Evolutionary conservation across 2,113 vertebrate species (phyloP), one percentile per base, ranked within the genome.

Genomic region (Alectura lathami): DNA sequence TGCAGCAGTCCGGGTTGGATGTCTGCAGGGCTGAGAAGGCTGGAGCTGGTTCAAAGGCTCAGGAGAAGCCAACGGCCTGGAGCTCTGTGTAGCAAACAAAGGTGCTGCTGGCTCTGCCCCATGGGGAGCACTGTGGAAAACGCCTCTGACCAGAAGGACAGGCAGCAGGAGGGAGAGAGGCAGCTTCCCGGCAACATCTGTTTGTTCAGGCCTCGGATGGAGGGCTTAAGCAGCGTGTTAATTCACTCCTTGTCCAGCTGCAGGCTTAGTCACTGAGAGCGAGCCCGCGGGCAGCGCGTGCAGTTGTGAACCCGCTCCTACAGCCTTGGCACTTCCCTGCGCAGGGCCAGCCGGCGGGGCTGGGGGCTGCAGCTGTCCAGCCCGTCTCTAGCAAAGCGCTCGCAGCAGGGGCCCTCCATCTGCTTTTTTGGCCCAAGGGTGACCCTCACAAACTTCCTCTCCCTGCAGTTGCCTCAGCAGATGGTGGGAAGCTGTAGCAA

Each of bases 341-440:
- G 4, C 72, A 38, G 57, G 18, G 68, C n/a, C n/a, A 85, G 54
- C 59, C 4, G 1, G 69, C 30, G 7, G 74, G 12, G 34, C 78
- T 79, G 73, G 62, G 56, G 57, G 26, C 30, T 72, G 88, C 89
- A 95, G 94, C 88, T 94, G 89, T 95, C 89, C 86, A 88, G 51
- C 89, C 48, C 43, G 1, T 70, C 47, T 86, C 76, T 86, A 72
- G 54, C 59, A 50, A 91, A 96, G 80, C 38, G 36, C 57, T 91
- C 11, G 2, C 91, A 96, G 89, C 76, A 91, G 88, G 89, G 89
- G 88, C 85, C 86, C 93, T 94, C 94, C 85, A 94, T 96, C 96
- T 96, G 82, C 59, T 80, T 75, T 90, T 80, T 75, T 90, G 79
- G 94, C 94, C 85, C 68, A 88, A 60, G 50, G 59, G 69, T 83